These are phyloP conservation scores for Aplodontia rufa DNA, from an alignment of 2,113 vertebrate species.

Conservation along the genomic window DNA sequence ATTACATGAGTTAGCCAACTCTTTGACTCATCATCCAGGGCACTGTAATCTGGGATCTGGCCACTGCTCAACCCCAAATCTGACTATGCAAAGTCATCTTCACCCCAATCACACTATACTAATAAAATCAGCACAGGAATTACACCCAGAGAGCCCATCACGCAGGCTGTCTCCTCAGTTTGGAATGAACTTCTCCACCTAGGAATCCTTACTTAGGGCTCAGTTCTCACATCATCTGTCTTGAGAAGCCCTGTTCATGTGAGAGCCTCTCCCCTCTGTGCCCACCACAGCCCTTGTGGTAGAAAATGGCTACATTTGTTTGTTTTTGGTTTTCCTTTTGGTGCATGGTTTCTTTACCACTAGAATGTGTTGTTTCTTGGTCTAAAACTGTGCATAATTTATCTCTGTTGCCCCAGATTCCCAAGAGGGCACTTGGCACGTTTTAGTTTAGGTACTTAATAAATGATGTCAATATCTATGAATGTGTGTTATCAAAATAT, in stretches of 20 bases:
- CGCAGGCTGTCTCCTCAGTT: not conserved
- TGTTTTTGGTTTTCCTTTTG: not conserved
- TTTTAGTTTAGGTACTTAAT: not conserved
- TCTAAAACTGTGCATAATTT: not conserved
- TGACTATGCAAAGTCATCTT: not conserved
- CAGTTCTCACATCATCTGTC: not conserved
- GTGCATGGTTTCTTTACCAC: not conserved
- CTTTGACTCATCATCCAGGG: not conserved
- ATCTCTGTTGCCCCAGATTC: not conserved
- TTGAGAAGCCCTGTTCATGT: not conserved
- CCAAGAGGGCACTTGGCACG: not conserved
- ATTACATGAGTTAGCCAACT: too few species aligned
- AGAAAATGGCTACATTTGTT: not conserved
- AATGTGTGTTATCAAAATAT: not conserved
- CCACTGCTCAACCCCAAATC: not conserved
- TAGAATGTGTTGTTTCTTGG: not conserved
- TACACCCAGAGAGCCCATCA: not conserved
- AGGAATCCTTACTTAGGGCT: not conserved
- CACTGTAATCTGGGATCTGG: not conserved
- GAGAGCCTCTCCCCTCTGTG: not conserved
- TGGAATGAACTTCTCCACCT: not conserved
- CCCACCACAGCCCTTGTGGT: not conserved
- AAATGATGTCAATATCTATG: not conserved
- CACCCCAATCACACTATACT: not conserved
- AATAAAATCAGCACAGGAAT: not conserved